Conservation (phyloP, 2,797 vertebrate genomes). For the Notolepis coatsorum region DNA sequence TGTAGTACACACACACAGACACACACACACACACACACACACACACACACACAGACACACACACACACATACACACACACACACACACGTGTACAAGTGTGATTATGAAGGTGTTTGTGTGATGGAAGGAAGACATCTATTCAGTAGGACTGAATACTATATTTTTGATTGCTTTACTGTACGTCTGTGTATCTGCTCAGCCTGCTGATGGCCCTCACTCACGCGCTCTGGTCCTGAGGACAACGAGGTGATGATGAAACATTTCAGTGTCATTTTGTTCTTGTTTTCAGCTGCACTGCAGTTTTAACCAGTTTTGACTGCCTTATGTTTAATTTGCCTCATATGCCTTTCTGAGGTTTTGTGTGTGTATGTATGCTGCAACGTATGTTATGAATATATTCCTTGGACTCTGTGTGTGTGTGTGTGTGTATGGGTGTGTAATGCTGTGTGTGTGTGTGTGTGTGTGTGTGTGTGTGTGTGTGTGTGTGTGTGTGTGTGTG, state of each 20-base stretch:
- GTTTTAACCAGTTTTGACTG: slow-evolving; percentile 35
- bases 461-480: not conserved
- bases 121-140: too few species aligned
- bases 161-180: too few species aligned
- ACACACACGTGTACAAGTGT: too few species aligned
- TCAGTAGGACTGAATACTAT: too few species aligned
- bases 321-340: slow-evolving; percentile 21
- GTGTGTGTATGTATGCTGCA: too few species aligned
- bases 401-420: not conserved
- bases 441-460: slow-evolving; percentile 1
- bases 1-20: not conserved
- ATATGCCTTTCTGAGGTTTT: not conserved
- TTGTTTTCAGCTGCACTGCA: slow-evolving; percentile 25
- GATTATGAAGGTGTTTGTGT: too few species aligned
- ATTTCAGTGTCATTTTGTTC: slow-evolving; percentile 23
- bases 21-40: too few species aligned
- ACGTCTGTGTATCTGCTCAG: too few species aligned
- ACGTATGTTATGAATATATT: not conserved
- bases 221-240: not conserved
- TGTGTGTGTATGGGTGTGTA: slow-evolving; percentile 2
- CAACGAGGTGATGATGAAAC: slow-evolving; percentile 13
- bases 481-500: not conserved
- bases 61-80: too few species aligned
- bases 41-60: too few species aligned
- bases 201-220: not conserved